Percentiles rank a stretch among this genome's conserved stretches.
phyloP scores from a whole-genome alignment of 2,797 vertebrate genomes.

The Avahi laniger region DNA sequence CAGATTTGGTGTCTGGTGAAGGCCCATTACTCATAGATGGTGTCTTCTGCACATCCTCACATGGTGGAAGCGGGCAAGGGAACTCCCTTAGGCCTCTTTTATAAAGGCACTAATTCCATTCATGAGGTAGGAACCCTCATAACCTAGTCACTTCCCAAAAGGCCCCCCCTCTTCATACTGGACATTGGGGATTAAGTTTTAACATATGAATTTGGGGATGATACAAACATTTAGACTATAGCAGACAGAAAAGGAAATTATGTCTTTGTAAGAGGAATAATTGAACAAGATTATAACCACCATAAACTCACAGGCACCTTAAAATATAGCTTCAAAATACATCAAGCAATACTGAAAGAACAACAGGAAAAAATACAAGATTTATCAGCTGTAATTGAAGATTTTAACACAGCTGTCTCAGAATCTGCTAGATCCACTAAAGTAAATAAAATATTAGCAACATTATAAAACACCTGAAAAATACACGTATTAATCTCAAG shows the following conservation, averaged over 20 bases:
- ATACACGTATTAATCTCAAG: neutral
- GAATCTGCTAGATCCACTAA: neutral
- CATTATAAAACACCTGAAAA: neutral
- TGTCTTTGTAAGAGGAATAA: neutral
- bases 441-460: neutral
- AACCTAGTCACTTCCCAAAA: neutral
- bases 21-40: neutral
- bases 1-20: neutral
- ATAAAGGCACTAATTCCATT: neutral
- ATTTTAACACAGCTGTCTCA: neutral
- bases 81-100: neutral
- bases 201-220: neutral
- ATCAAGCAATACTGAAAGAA: neutral
- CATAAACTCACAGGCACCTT: neutral
- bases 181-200: neutral
- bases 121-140: neutral
- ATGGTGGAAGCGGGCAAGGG: neutral
- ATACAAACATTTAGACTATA: neutral
- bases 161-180: neutral
- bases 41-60: neutral
- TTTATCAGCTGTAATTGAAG: neutral
- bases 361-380: neutral
- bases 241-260: constrained; percentile 2
- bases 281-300: neutral
- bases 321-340: neutral